Percentiles rank a stretch among this genome's conserved stretches.
Evolutionary conservation across 1,140 invertebrate genomes (phyloP).

Genomic region (Drusus annulatus): DNA sequence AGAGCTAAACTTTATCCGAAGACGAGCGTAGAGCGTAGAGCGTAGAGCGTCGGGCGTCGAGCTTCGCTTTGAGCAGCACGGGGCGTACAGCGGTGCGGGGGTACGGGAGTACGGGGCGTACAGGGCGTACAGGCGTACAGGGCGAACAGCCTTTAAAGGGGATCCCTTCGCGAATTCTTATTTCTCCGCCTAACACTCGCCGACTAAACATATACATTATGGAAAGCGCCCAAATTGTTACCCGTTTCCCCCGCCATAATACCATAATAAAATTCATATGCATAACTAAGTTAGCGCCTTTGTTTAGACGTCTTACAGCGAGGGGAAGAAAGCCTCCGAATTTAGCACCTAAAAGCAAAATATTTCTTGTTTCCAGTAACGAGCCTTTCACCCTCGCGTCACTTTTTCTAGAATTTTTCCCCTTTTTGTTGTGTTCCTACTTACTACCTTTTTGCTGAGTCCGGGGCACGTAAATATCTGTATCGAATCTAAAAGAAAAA

Average conservation of each 20-base stretch:
- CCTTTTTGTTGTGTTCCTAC: conserved; percentile 8
- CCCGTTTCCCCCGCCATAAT: conserved; percentile 56
- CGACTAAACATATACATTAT: conserved; percentile 50
- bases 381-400: conserved; percentile 43
- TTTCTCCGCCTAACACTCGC: conserved; percentile 29
- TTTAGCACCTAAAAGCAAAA: conserved; percentile 56
- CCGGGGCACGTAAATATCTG: conserved; percentile 37
- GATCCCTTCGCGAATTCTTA: conserved; percentile 34
- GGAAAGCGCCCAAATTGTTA: conserved; percentile 58
- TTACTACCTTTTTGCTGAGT: conserved; percentile 16
- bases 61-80: too few species aligned
- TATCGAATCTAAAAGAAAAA: conserved; percentile 52
- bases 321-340: conserved; percentile 47
- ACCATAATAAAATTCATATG: conserved; percentile 60
- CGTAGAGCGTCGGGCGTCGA: too few species aligned
- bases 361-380: conserved; percentile 58
- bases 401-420: conserved; percentile 15
- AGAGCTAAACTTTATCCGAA: too few species aligned
- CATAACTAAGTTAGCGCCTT: conserved; percentile 59
- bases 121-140: background rate
- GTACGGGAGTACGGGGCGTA: too few species aligned
- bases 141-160: background rate
- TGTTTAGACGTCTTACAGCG: conserved; percentile 55
- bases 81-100: background rate
- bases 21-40: too few species aligned